A percentile compares a stretch with the other conserved stretches of the same genome.
These are phyloP conservation scores for Haliaeetus leucogaster DNA, from an alignment of 2,113 vertebrate species.

Conservation along the genomic window DNA sequence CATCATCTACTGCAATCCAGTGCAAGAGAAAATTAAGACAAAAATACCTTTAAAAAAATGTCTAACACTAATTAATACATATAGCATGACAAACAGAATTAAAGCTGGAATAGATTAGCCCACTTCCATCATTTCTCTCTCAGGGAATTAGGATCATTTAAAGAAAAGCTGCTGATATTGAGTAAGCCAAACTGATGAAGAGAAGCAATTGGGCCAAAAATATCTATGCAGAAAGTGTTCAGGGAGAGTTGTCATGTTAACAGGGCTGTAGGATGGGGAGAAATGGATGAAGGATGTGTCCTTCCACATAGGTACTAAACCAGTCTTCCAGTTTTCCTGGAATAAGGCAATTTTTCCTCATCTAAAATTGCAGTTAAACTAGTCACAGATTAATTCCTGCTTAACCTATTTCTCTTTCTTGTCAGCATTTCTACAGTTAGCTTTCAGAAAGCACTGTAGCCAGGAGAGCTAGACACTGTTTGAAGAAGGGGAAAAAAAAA, in stretches of 20 bases:
- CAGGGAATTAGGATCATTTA: neutral
- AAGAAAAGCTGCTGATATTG: neutral
- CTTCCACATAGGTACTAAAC: neutral
- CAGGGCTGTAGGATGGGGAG: neutral
- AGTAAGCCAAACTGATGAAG: neutral
- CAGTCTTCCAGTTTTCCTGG: neutral
- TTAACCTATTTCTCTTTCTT: neutral
- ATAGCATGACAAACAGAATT: neutral
- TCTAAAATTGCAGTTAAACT: neutral
- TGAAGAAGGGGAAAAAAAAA: neutral
- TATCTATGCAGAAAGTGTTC: neutral
- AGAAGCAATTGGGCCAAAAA: neutral
- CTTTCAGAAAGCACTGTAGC: neutral
- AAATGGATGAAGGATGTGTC: neutral
- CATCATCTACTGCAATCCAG: neutral
- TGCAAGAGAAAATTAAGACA: neutral
- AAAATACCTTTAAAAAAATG: neutral
- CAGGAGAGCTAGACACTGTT: neutral
- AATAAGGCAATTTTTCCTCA: neutral
- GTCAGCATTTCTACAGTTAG: neutral
- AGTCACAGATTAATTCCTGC: neutral
- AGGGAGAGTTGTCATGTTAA: neutral
- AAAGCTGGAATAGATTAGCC: neutral
- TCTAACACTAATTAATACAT: neutral
- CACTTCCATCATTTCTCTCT: neutral